These are phyloP conservation scores for Psittacara wagleri DNA, from an alignment of 2,113 vertebrate genomes.

Conservation along the genomic window DNA sequence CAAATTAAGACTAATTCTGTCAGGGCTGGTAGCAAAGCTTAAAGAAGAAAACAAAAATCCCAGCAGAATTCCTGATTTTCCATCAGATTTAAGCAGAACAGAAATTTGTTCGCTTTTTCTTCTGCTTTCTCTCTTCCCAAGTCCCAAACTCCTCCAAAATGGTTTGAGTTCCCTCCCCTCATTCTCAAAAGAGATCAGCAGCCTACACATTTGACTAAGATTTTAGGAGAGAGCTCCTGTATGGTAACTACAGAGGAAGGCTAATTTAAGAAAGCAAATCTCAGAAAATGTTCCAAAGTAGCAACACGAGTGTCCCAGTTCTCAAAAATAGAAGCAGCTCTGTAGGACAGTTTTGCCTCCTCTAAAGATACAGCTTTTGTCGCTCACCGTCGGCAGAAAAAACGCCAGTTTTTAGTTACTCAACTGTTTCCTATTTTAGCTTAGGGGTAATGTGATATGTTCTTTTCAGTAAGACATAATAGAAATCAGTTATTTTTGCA, in stretches of 20 bases:
- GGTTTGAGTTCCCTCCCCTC: background rate
- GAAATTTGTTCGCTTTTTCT: background rate
- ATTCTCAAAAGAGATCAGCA: background rate
- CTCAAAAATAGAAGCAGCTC: slow-evolving; percentile 41
- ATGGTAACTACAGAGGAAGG: background rate
- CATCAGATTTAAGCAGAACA: background rate
- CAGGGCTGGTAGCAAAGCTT: background rate
- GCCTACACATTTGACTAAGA: background rate
- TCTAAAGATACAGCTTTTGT: slow-evolving; percentile 9
- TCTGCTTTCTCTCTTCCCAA: background rate
- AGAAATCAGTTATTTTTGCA: slow-evolving; percentile 26
- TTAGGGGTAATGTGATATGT: background rate
- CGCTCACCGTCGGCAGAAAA: background rate
- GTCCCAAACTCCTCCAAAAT: background rate
- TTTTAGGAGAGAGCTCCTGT: background rate
- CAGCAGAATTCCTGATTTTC: background rate
- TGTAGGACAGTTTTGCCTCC: slow-evolving; percentile 1
- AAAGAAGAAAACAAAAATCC: background rate
- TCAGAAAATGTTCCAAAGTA: slow-evolving; percentile 1
- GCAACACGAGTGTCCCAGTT: slow-evolving; percentile 29
- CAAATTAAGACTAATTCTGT: background rate
- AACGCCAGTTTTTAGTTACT: slow-evolving; percentile 16
- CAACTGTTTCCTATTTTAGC: slow-evolving; percentile 44
- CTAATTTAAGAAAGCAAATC: slow-evolving; percentile 21
- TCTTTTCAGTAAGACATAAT: background rate